Percentiles rank a stretch among this genome's conserved stretches.
Conservation (phyloP, 2,888 invertebrate species). For the Choreutis nemorana region DNA sequence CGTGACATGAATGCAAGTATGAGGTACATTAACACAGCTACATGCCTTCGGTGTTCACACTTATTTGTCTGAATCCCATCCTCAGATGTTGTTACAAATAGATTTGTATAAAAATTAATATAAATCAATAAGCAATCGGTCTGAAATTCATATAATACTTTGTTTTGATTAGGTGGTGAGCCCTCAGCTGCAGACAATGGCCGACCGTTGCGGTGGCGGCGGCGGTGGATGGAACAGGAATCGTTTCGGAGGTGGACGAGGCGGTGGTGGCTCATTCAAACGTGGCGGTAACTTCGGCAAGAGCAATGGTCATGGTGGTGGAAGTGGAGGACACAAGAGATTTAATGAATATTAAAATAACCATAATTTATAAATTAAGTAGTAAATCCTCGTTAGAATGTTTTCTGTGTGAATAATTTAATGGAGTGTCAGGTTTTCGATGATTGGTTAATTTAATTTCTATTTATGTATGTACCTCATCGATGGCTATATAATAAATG, state of each 20-base stretch:
- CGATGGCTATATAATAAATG: too few relatives aligned
- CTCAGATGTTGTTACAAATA: conserved; percentile 71
- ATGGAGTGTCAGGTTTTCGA: too few relatives aligned
- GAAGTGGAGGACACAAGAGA: conserved; percentile 48
- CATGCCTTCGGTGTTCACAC: conserved; percentile 85
- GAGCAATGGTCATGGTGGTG: conserved; percentile 27
- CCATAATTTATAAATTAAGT: conserved; percentile 17
- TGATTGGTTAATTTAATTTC: too few relatives aligned
- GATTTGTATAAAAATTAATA: too few relatives aligned
- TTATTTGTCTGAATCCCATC: conserved; percentile 76
- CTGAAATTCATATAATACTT: conserved; percentile 8
- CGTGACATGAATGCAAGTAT: conserved; percentile 79
- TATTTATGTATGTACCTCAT: too few relatives aligned
- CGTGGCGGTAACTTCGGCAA: conserved; percentile 57
- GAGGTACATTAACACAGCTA: conserved; percentile 74
- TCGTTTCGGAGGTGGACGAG: conserved; percentile 48
- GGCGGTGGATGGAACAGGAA: conserved; percentile 67
- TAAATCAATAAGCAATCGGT: too few relatives aligned
- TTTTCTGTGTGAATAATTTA: conserved; percentile 40
- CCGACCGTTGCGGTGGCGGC: conserved; percentile 71
- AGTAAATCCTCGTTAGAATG: conserved; percentile 43
- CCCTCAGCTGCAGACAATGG: conserved; percentile 84
- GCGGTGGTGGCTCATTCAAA: conserved; percentile 35
- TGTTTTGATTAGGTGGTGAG: conserved; percentile 74
- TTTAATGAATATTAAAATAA: conserved; percentile 49